These are phyloP conservation scores for Ceraclea dissimilis DNA, from an alignment of 2,888 invertebrate genomes.

Conservation along the genomic window DNA sequence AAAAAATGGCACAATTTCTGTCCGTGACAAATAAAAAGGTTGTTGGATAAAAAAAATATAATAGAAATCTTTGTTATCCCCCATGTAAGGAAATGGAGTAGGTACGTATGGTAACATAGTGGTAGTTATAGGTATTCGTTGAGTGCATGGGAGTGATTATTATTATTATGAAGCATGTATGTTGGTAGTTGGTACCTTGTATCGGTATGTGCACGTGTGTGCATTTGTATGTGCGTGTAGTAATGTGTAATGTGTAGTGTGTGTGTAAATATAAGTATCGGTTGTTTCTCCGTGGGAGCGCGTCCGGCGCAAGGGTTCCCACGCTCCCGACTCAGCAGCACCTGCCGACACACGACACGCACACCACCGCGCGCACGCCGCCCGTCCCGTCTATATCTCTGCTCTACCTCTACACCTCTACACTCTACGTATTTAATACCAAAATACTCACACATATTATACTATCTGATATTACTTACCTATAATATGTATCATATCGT, in stretches of 20 bases:
- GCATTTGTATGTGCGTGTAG: background rate
- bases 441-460: background rate
- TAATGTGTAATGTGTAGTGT: background rate
- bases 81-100: no score
- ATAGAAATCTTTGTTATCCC: no score
- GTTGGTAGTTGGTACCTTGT: background rate
- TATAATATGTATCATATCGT: no score
- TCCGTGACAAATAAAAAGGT: no score
- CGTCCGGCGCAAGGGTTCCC: conserved; percentile 18
- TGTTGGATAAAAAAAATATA: no score
- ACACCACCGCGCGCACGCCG: conserved; percentile 3
- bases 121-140: no score
- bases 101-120: no score
- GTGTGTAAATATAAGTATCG: background rate
- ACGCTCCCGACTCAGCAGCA: conserved; percentile 15
- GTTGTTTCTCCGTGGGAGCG: conserved; percentile 17
- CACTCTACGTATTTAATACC: background rate
- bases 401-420: background rate
- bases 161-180: no score
- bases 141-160: no score
- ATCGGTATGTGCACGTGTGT: conserved; percentile 1
- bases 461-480: no score
- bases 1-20: no score
- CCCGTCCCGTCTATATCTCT: background rate
- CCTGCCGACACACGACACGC: conserved; percentile 15